Evolutionary conservation across 2,113 vertebrate species (phyloP).

Genomic region (Xiphophorus maculatus): DNA sequence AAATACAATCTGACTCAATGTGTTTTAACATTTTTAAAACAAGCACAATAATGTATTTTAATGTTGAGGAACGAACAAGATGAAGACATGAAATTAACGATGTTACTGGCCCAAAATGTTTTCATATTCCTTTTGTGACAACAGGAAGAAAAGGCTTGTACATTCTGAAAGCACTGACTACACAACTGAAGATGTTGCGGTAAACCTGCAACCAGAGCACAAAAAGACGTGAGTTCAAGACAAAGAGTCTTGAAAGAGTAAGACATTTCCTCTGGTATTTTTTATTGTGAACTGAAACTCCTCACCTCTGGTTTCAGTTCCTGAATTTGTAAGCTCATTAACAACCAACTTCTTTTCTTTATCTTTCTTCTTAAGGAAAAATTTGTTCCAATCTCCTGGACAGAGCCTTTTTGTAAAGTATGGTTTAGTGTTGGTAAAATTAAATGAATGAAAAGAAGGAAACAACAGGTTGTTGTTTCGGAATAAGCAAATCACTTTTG

Average conservation of each 20-base stretch:
- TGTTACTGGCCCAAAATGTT: constrained; percentile 82
- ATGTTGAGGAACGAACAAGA: neutral
- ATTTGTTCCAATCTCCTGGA: neutral
- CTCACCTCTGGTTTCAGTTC: constrained; percentile 84
- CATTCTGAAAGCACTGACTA: constrained; percentile 87
- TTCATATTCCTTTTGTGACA: constrained; percentile 88
- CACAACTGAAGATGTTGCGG: constrained; percentile 83
- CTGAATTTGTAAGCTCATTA: constrained; percentile 54
- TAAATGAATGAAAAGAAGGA: neutral
- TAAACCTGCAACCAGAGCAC: constrained; percentile 79
- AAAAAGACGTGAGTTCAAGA: neutral
- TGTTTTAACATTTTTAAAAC: neutral
- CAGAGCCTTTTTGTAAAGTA: neutral
- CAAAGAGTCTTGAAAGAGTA: neutral
- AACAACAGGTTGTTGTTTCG: neutral
- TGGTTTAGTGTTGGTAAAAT: constrained; percentile 12
- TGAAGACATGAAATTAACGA: neutral
- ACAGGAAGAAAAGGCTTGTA: constrained; percentile 86
- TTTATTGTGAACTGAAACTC: constrained; percentile 9
- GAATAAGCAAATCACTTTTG: neutral
- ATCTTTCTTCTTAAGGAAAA: constrained; percentile 16
- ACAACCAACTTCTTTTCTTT: neutral
- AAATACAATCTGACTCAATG: neutral
- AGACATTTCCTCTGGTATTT: neutral
- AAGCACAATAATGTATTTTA: neutral